phyloP scores from a whole-genome alignment of 2,888 invertebrate genomes.

The Drosophila rubida region DNA sequence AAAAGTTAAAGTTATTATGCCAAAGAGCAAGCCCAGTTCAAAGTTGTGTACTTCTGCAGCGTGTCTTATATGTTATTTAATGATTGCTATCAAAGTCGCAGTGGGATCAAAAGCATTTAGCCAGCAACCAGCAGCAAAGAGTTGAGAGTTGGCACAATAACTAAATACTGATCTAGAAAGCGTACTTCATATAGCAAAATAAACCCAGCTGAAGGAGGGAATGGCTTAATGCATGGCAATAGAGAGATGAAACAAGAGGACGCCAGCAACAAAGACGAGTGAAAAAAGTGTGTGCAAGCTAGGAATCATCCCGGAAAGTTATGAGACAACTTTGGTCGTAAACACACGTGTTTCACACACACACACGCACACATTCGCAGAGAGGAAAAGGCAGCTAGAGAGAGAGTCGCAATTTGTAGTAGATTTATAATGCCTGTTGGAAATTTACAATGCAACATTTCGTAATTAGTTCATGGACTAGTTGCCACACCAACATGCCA shows the following conservation, averaged over 20 bases:
- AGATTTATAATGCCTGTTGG: neutral
- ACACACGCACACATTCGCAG: neutral
- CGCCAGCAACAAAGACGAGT: neutral
- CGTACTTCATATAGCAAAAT: too few relatives aligned
- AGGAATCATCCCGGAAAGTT: neutral
- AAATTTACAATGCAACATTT: conserved; percentile 13
- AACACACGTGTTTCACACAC: neutral
- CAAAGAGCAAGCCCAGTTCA: neutral
- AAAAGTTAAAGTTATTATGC: neutral
- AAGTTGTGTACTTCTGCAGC: too few relatives aligned
- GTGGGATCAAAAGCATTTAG: neutral
- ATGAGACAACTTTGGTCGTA: neutral
- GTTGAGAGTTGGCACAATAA: neutral
- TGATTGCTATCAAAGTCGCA: too few relatives aligned
- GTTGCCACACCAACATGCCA: conserved; percentile 14
- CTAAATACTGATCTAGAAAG: neutral
- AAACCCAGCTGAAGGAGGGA: neutral
- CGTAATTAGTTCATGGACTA: conserved; percentile 34
- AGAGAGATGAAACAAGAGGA: neutral
- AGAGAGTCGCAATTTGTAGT: neutral
- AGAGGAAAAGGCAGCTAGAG: too few relatives aligned
- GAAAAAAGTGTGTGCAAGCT: neutral
- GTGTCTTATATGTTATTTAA: too few relatives aligned
- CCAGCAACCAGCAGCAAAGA: neutral
- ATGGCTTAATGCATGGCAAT: too few relatives aligned